These are phyloP conservation scores for Loripinus fragilis DNA, from an alignment of 2,888 invertebrate genomes.

Conservation along the genomic window DNA sequence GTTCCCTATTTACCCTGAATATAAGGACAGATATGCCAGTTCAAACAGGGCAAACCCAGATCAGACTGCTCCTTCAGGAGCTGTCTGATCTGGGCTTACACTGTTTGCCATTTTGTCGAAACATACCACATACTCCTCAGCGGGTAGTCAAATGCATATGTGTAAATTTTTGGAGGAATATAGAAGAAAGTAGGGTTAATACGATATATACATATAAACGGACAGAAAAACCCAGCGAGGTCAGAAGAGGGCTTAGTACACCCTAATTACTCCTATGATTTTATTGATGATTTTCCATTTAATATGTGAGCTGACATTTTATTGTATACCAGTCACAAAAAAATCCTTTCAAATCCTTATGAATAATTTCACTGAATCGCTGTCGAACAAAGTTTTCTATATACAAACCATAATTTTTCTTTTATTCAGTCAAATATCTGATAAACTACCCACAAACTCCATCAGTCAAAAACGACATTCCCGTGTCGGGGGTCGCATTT, in stretches of 20 bases:
- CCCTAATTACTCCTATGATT: constrained; percentile 11
- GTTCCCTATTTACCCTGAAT: too few species aligned
- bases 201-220: background rate
- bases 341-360: constrained; percentile 15
- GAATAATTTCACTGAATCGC: constrained; percentile 1
- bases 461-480: constrained; percentile 22
- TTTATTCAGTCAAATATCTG: constrained; percentile 2
- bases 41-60: too few species aligned
- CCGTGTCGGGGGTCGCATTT: constrained; percentile 15
- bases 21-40: too few species aligned
- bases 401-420: constrained; percentile 14
- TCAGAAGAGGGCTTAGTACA: background rate
- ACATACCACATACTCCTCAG: too few species aligned
- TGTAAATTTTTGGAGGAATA: too few species aligned
- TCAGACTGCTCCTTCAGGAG: too few species aligned
- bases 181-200: too few species aligned
- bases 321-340: constrained; percentile 2
- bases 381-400: constrained; percentile 11
- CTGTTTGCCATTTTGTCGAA: too few species aligned
- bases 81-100: too few species aligned
- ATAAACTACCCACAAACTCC: constrained; percentile 11
- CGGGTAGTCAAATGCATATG: too few species aligned
- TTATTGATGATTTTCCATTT: constrained; percentile 4
- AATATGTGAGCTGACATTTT: background rate
- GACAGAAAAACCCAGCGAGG: constrained; percentile 15